Conservation (phyloP, 2,797 vertebrate genomes). For the Gymnothorax reevesii region DNA sequence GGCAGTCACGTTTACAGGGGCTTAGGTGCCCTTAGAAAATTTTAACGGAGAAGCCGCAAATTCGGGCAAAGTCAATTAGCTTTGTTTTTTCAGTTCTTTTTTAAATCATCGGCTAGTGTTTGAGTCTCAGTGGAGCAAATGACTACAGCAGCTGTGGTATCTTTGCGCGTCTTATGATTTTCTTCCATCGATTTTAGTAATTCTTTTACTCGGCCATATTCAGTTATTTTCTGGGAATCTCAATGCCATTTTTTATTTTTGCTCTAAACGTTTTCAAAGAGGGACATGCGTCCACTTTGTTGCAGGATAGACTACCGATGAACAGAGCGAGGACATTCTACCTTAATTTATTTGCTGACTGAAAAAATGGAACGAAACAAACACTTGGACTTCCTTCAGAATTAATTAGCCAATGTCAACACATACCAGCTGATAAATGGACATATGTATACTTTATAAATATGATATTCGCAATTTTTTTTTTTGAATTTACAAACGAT, state of each 20-base stretch:
- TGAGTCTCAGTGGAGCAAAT: background rate
- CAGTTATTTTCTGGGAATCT: background rate
- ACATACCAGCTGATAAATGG: background rate
- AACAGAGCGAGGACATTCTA: background rate
- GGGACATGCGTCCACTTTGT: background rate
- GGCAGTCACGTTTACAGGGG: constrained; percentile 13
- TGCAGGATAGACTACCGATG: too few species aligned
- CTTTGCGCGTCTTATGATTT: background rate
- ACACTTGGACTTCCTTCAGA: background rate
- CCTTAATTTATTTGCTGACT: too few species aligned
- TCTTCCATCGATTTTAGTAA: background rate
- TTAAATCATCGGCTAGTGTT: background rate
- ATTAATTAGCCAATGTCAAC: background rate
- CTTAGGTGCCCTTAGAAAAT: constrained; percentile 52
- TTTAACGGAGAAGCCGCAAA: constrained; percentile 52
- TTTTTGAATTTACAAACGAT: background rate
- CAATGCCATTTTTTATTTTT: background rate
- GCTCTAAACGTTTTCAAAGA: background rate
- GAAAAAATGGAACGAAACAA: background rate
- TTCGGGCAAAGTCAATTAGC: constrained; percentile 53
- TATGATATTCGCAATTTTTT: background rate
- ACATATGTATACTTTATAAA: background rate
- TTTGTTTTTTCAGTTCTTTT: constrained; percentile 40
- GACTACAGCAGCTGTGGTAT: background rate
- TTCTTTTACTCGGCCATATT: background rate